Evolutionary conservation across 2,113 vertebrate species (phyloP).

Genomic region (Pao palembangensis): DNA sequence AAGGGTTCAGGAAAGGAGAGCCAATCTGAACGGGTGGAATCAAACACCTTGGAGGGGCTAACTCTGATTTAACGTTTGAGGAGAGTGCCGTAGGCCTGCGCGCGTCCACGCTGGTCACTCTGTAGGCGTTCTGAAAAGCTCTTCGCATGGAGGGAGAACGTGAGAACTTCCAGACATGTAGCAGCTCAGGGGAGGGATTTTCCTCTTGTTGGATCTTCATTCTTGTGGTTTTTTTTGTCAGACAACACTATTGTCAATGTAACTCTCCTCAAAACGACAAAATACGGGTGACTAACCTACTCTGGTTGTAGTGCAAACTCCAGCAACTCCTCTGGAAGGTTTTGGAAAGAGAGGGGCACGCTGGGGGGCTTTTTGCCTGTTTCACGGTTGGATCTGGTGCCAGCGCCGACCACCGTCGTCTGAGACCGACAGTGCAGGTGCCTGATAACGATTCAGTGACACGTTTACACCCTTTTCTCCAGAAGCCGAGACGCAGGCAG

Average conservation of each 20-base stretch:
- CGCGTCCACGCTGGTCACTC: constrained; percentile 26
- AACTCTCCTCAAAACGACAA: not conserved
- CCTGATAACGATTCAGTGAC: constrained; percentile 68
- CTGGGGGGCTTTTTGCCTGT: constrained; percentile 33
- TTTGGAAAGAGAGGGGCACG: not conserved
- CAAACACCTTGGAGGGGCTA: constrained; percentile 49
- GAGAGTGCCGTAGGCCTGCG: constrained; percentile 45
- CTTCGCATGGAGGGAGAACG: constrained; percentile 28
- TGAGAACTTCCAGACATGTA: constrained; percentile 24
- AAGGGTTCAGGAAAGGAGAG: constrained; percentile 2
- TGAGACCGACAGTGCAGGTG: constrained; percentile 70
- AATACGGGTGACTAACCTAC: no score
- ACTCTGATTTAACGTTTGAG: constrained; percentile 47
- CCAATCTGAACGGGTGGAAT: constrained; percentile 42
- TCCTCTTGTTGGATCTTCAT: constrained; percentile 9
- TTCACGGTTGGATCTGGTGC: constrained; percentile 51
- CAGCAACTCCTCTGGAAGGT: not conserved
- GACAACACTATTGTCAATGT: not conserved
- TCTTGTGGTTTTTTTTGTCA: constrained; percentile 17
- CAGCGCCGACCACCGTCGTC: constrained; percentile 58
- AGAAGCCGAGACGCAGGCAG: constrained; percentile 31
- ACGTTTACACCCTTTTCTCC: constrained; percentile 47
- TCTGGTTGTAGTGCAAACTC: no score
- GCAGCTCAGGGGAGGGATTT: constrained; percentile 20
- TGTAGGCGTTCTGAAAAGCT: constrained; percentile 53